Base-by-base conservation (phyloP, 2,888 invertebrate species). In the Fabriciana adippe region DNA sequence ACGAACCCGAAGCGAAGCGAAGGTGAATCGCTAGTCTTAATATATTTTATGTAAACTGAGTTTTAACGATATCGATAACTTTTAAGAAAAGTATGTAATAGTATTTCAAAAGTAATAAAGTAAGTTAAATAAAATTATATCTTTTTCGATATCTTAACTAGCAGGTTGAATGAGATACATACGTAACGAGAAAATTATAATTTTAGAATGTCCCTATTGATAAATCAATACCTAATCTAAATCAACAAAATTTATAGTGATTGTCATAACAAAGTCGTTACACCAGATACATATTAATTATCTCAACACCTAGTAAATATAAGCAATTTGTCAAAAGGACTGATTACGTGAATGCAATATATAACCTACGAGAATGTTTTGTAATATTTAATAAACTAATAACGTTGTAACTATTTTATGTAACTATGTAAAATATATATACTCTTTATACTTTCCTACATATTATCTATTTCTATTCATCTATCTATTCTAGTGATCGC, bases 261-360 rank as follows among this genome's bases (percentile, higher is more conserved):
- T 68, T 67, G 70, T 69, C 70, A 66, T 73, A 71, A 69, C 73
- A 71, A 72, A 73, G 71, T 69, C 55, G 72, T 73, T 73, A 71
- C 66, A 67, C 73, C 66, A 78, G 78, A 81, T 83, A 79, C 81
- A 82, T 83, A 82, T 80, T 82, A 76, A 81, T 80, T 61, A 21
- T 75, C 71, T 74, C 71, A 64, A 73, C 77, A 75, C 76, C 75
- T 41, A 67, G 67, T 71, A 68, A 70, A 72, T 69, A 69, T 31
- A 59, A 47, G 45, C 54, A 55, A 68, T 67, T 72, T 72, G 64
- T 66, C 64, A 16, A 53, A 18, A 16, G 18, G 16, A 26, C 26
- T 62, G 53, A 70, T 57, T 61, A 55, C 57, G 45, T 50, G 35
- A 41, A 11, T 50, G 35, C 18, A 8, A n/a, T 51, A 18, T 41